Percentiles rank a stretch among this genome's conserved stretches.
These are phyloP conservation scores for Syrphus vitripennis DNA, from an alignment of 2,888 invertebrate species.

Conservation along the genomic window DNA sequence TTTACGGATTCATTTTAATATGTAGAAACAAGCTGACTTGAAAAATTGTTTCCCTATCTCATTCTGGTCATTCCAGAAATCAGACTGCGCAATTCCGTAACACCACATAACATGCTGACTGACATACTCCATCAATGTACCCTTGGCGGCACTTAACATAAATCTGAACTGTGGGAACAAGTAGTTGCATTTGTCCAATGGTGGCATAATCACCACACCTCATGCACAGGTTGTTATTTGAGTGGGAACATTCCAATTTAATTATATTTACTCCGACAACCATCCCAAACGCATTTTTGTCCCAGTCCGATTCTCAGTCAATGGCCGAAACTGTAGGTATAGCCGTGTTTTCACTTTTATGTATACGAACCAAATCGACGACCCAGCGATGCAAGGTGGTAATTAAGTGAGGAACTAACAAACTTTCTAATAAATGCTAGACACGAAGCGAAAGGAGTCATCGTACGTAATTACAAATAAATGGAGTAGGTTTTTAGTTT, in stretches of 20 bases:
- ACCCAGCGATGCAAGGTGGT: slow-evolving; percentile 18
- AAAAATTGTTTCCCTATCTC: slow-evolving; percentile 41
- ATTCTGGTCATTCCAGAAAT: slow-evolving; percentile 55
- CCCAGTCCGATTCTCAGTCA: slow-evolving; percentile 35
- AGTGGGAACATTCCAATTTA: slow-evolving; percentile 62
- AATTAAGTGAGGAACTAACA: slow-evolving; percentile 12
- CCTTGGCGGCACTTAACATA: slow-evolving; percentile 10
- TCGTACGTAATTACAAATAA: neutral
- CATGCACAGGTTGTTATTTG: slow-evolving; percentile 26
- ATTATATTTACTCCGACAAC: slow-evolving; percentile 30
- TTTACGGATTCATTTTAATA: slow-evolving; percentile 52
- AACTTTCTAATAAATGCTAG: slow-evolving; percentile 27
- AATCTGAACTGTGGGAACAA: slow-evolving; percentile 56
- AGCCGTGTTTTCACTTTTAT: slow-evolving; percentile 56
- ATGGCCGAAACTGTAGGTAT: slow-evolving; percentile 2
- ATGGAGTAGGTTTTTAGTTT: neutral
- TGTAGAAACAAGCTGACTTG: slow-evolving; percentile 7
- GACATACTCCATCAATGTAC: slow-evolving; percentile 16
- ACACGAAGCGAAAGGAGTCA: neutral
- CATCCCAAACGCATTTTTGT: slow-evolving; percentile 57
- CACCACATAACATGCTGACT: slow-evolving; percentile 14
- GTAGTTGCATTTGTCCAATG: slow-evolving; percentile 34
- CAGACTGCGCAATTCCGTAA: slow-evolving; percentile 55
- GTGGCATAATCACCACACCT: slow-evolving; percentile 45
- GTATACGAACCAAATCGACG: neutral